A percentile compares a stretch with the other conserved stretches of the same genome.
These are phyloP conservation scores for Engystomops pustulosus DNA, from an alignment of 2,113 vertebrate genomes.

Conservation along the genomic window DNA sequence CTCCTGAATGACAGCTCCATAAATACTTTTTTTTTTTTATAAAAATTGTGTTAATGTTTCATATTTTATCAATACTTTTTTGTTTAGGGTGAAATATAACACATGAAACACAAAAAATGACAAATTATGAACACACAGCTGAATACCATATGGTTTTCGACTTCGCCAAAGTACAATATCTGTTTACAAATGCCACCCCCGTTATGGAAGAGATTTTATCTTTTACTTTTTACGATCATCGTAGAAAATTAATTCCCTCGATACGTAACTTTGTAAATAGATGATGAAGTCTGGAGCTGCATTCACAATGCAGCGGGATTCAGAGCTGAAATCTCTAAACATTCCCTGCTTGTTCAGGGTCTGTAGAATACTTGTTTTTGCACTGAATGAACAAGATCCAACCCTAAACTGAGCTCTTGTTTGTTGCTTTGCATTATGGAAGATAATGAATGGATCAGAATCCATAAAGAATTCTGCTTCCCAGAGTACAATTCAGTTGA, in stretches of 20 bases:
- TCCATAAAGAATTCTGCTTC: too few species aligned
- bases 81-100: background rate
- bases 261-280: background rate
- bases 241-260: background rate
- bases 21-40: slow-evolving; percentile 1
- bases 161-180: background rate
- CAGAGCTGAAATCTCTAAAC: too few species aligned
- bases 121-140: background rate
- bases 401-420: too few species aligned
- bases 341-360: too few species aligned
- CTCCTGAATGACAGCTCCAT: slow-evolving; percentile 4
- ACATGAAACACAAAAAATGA: background rate
- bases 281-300: background rate
- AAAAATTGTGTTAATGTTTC: background rate
- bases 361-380: too few species aligned
- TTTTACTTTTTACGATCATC: background rate
- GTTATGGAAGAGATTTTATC: background rate
- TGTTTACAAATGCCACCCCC: background rate
- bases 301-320: too few species aligned
- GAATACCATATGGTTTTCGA: background rate
- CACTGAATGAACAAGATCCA: too few species aligned
- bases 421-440: too few species aligned
- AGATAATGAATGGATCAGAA: too few species aligned
- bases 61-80: slow-evolving; percentile 3
- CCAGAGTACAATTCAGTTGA: too few species aligned